A percentile compares a stretch with the other conserved stretches of the same genome.
Conservation (phyloP, 2,888 invertebrate genomes). For the Apotomis betuletana region DNA sequence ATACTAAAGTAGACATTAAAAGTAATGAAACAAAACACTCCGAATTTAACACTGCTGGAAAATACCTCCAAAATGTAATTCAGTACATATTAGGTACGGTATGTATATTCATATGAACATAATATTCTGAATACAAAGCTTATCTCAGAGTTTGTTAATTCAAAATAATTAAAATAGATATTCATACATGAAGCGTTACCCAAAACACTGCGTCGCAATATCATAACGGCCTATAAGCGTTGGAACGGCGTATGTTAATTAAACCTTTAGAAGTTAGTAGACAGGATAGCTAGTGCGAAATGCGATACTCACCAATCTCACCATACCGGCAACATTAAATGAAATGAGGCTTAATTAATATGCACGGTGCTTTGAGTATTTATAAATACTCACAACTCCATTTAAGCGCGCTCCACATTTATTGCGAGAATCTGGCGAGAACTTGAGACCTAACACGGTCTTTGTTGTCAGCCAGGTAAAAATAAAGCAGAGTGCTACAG, state of each 20-base stretch:
- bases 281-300: background rate
- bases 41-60: background rate
- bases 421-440: conserved; percentile 50
- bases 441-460: conserved; percentile 41
- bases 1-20: too few relatives aligned
- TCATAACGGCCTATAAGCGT: conserved; percentile 4
- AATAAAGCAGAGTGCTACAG: too few relatives aligned
- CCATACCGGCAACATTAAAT: conserved; percentile 7
- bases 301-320: conserved; percentile 18
- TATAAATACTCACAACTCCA: conserved; percentile 27
- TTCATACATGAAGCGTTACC: conserved; percentile 6
- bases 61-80: background rate
- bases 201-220: background rate
- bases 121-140: background rate
- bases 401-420: conserved; percentile 50
- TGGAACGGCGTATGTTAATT: background rate
- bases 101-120: background rate
- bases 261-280: background rate
- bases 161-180: background rate
- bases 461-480: too few relatives aligned
- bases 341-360: conserved; percentile 28
- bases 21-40: too few relatives aligned
- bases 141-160: conserved; percentile 11
- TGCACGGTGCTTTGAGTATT: background rate
- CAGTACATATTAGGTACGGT: too few relatives aligned